Evolutionary conservation across 1,140 invertebrate genomes (phyloP), one percentile per base, ranked within the genome.

Genomic region (Phortica variegata): DNA sequence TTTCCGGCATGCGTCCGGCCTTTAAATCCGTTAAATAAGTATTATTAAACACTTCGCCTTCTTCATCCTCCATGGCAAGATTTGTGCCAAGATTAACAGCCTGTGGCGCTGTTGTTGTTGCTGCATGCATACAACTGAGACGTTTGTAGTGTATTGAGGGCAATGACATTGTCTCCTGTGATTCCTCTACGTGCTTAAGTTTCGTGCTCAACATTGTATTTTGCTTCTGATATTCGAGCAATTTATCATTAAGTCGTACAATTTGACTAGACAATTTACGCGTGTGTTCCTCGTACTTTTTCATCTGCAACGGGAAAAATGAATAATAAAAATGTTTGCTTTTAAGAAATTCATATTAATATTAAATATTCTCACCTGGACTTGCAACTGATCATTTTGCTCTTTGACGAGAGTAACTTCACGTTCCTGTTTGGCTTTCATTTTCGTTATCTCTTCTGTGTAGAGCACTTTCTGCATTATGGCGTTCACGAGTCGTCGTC

Each of bases 1-100:
- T 56, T 13, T 73, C 60, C 0, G 54, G 56, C n/a, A 56, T 56
- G 21, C 58, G 53, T 3, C 73, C 71, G 34, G 52, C 69, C 47
- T 86, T 82, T 54, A 90, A 73, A 65, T 89, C 87, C 2, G 79
- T 78, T 37, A 88, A 71, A 56, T 85, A 90, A 26, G 84, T 85
- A 62, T 86, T 88, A 72, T 89, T 86, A 63, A 90, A 89, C 20
- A 89, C 79, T 77, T 90, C 87, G 18, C 86, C 87, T 60, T 90
- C 89, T 65, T 92, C 89, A 65, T 91, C 89, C 49, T 88, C 88
- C 78, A 87, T 87, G 52, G 83, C 82, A 26, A 90, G 82, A 43
- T 82, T 81, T 48, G 51, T 57, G 15, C 58, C 61, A 18, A 71
- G 17, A 48, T 71, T 66, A 7, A 29, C 26, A 29, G 26, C 26